Conservation (phyloP, 2,797 vertebrate genomes). For the Acanthurus lineatus region DNA sequence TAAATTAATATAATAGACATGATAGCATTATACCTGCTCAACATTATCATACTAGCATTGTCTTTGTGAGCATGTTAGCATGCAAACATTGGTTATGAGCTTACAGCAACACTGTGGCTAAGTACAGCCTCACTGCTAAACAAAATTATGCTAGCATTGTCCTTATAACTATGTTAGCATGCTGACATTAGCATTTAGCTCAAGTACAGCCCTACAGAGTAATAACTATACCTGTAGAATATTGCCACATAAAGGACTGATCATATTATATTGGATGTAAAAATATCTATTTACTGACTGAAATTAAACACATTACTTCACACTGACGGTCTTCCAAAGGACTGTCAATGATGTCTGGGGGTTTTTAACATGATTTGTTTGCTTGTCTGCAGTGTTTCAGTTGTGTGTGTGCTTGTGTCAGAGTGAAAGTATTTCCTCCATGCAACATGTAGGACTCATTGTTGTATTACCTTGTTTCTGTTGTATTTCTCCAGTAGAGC, state of each 20-base stretch:
- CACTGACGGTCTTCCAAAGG: too few relatives aligned
- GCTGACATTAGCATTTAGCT: neutral
- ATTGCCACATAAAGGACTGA: too few relatives aligned
- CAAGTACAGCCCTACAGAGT: neutral
- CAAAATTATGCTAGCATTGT: neutral
- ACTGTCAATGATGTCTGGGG: neutral
- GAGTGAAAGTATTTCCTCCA: too few relatives aligned
- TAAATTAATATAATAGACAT: too few relatives aligned
- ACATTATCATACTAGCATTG: neutral
- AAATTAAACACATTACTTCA: neutral
- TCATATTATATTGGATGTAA: too few relatives aligned
- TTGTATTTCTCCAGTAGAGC: slow-evolving; percentile 76
- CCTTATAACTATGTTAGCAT: neutral
- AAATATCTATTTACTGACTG: neutral
- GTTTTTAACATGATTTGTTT: neutral
- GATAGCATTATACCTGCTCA: too few relatives aligned
- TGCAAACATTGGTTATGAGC: neutral
- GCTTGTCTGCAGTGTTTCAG: neutral
- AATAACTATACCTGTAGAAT: neutral
- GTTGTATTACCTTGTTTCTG: slow-evolving; percentile 75
- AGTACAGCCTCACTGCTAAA: neutral
- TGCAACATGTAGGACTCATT: neutral
- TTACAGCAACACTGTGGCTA: too few relatives aligned
- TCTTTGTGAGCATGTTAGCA: neutral
- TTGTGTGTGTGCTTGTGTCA: slow-evolving; percentile 21